Conservation (phyloP, 2,113 vertebrate species). For the Thinocorus orbignyianus region DNA sequence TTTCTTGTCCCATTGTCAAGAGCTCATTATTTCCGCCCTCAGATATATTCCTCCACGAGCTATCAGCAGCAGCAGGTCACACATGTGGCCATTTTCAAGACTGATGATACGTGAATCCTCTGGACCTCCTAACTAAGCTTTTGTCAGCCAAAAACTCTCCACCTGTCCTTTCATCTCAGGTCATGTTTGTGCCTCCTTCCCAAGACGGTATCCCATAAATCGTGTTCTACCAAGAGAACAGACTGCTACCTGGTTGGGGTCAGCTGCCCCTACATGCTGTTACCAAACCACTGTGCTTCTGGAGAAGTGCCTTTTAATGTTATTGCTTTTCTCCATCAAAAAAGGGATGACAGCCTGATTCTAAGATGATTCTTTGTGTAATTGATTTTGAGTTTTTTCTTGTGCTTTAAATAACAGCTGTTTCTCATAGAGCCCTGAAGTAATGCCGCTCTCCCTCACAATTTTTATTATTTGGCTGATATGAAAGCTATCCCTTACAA, state of each 20-base stretch:
- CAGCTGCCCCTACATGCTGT: background rate
- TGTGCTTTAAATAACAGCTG: background rate
- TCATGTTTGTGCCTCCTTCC: background rate
- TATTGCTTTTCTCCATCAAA: background rate
- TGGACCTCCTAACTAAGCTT: background rate
- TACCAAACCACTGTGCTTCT: background rate
- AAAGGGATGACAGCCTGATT: background rate
- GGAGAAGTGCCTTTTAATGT: background rate
- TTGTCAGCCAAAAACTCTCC: background rate
- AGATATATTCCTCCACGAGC: background rate
- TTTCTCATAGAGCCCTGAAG: background rate
- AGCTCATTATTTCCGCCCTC: background rate
- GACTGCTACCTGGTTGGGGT: background rate
- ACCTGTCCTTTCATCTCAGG: background rate
- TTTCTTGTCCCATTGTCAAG: background rate
- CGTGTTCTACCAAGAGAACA: background rate
- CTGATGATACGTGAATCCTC: background rate
- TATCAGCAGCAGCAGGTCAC: background rate
- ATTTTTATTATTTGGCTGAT: background rate
- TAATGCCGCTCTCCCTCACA: fast-evolving
- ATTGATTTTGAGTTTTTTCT: background rate
- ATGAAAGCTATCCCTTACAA: background rate
- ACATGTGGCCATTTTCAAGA: background rate
- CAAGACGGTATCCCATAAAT: background rate
- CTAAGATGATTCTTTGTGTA: background rate